Conservation (phyloP, 2,797 vertebrate genomes). For the Halcyon leucocephala region DNA sequence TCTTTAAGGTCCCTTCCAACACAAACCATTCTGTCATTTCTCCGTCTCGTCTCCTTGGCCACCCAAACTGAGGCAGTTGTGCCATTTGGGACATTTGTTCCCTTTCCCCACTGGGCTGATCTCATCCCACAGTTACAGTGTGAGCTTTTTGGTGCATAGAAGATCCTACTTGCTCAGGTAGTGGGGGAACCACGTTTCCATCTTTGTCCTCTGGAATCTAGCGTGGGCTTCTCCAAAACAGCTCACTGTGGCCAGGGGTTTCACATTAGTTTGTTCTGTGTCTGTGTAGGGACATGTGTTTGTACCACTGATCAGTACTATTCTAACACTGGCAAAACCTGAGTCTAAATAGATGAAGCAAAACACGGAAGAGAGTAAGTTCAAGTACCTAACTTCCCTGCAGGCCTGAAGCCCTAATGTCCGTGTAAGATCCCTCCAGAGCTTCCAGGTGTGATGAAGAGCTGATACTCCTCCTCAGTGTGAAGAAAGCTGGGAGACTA, state of each 20-base stretch:
- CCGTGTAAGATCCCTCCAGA: neutral
- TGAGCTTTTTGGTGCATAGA: neutral
- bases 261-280: neutral
- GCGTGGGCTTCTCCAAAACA: neutral
- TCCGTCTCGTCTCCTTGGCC: neutral
- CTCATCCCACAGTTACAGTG: neutral
- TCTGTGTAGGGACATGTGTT: neutral
- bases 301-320: neutral
- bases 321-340: neutral
- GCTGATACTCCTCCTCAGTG: neutral
- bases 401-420: neutral
- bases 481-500: neutral
- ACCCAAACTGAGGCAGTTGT: neutral
- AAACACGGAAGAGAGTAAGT: neutral
- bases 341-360: neutral
- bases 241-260: neutral
- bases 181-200: neutral
- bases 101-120: neutral
- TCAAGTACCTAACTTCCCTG: neutral
- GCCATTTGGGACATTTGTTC: neutral
- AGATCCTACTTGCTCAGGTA: neutral
- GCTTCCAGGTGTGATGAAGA: neutral
- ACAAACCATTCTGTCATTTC: neutral
- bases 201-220: neutral
- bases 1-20: neutral